These are phyloP conservation scores for Corythaixoides concolor DNA, from an alignment of 2,113 vertebrate species.

Conservation along the genomic window DNA sequence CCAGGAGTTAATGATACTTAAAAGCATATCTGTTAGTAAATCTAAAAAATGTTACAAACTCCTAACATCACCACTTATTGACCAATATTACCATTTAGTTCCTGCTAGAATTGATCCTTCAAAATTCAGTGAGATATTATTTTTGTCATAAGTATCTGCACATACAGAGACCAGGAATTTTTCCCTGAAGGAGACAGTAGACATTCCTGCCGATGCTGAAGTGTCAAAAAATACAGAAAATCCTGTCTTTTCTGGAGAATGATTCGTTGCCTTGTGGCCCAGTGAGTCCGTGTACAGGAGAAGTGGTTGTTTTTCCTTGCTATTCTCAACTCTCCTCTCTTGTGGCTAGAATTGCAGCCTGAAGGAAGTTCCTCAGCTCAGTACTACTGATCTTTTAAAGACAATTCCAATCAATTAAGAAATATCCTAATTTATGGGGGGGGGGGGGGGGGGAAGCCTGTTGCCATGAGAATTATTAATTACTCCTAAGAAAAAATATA, in stretches of 20 bases:
- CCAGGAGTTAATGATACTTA: not conserved
- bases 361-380: conserved; percentile 20
- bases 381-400: not conserved
- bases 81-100: not conserved
- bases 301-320: not conserved
- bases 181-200: not conserved
- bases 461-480: conserved; percentile 41
- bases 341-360: not conserved
- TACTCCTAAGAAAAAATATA: conserved; percentile 5
- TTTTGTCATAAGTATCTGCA: not conserved
- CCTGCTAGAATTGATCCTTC: not conserved
- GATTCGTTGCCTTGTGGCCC: not conserved
- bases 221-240: not conserved
- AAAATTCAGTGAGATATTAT: not conserved
- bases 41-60: not conserved
- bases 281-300: not conserved
- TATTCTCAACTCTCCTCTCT: not conserved
- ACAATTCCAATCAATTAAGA: conserved; percentile 46
- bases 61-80: not conserved
- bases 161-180: not conserved
- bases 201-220: not conserved
- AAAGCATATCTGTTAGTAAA: not conserved
- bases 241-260: not conserved
- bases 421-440: conserved; percentile 44
- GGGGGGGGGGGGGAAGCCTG: not conserved